phyloP scores from a whole-genome alignment of 2,888 invertebrate species.

The Caenorhabditis panamensis region DNA sequence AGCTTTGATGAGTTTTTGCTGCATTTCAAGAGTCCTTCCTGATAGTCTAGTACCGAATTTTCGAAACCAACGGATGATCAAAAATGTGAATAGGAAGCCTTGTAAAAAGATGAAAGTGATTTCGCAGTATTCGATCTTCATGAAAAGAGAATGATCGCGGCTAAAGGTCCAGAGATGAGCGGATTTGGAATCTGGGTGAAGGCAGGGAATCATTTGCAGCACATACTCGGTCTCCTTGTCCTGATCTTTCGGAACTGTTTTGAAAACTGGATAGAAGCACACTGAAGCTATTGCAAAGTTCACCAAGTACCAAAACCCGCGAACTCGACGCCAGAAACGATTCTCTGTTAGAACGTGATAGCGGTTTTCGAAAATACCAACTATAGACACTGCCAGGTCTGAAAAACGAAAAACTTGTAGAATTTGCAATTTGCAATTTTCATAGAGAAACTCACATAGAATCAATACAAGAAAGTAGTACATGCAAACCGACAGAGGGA shows the following conservation, averaged over 20 bases:
- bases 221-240: not conserved
- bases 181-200: no score
- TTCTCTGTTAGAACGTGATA: not conserved
- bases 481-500: no score
- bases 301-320: not conserved
- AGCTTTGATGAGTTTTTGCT: not conserved
- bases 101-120: not conserved
- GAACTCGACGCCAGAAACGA: not conserved
- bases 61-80: not conserved
- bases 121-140: not conserved
- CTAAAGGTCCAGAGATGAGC: no score
- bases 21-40: not conserved
- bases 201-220: not conserved
- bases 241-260: not conserved
- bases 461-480: no score
- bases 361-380: constrained; percentile 14
- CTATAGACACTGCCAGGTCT: constrained; percentile 4
- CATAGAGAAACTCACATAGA: no score
- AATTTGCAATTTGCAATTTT: not conserved
- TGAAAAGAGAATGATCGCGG: not conserved
- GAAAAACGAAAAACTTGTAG: not conserved
- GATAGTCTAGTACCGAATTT: not conserved
- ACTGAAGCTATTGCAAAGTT: not conserved
- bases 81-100: not conserved
- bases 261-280: not conserved